Evolutionary conservation across 2,888 invertebrate species (phyloP).

Genomic region (Trileptium ribeirensis): DNA sequence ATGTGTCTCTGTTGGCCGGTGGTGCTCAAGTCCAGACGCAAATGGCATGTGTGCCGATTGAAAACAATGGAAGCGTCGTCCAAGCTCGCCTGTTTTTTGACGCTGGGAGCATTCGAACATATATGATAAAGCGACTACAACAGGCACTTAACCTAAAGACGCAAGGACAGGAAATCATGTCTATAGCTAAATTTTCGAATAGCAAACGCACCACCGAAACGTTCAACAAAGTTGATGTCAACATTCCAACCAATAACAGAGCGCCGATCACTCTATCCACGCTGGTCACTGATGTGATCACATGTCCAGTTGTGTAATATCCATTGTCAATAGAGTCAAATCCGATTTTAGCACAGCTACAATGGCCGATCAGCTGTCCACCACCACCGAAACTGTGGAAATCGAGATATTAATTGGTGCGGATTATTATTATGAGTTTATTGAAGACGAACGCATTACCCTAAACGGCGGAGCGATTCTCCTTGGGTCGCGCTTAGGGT

Average conservation of each 20-base stretch:
- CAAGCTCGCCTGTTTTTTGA: neutral
- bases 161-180: neutral
- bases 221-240: neutral
- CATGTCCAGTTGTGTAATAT: neutral
- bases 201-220: neutral
- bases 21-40: neutral
- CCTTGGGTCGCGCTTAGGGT: neutral
- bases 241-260: neutral
- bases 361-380: neutral
- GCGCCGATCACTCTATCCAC: neutral
- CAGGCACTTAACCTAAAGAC: neutral
- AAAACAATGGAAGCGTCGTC: neutral
- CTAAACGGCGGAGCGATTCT: neutral
- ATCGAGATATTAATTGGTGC: neutral
- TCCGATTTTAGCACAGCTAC: neutral
- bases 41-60: neutral
- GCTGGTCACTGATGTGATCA: neutral
- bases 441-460: neutral
- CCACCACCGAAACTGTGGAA: neutral
- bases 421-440: slow-evolving; percentile 4
- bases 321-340: neutral
- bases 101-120: neutral
- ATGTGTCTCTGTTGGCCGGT: neutral
- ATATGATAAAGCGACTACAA: neutral
- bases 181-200: neutral